These are phyloP conservation scores for Melikaiella ostensackeni DNA, from an alignment of 2,888 invertebrate genomes.

Conservation along the genomic window DNA sequence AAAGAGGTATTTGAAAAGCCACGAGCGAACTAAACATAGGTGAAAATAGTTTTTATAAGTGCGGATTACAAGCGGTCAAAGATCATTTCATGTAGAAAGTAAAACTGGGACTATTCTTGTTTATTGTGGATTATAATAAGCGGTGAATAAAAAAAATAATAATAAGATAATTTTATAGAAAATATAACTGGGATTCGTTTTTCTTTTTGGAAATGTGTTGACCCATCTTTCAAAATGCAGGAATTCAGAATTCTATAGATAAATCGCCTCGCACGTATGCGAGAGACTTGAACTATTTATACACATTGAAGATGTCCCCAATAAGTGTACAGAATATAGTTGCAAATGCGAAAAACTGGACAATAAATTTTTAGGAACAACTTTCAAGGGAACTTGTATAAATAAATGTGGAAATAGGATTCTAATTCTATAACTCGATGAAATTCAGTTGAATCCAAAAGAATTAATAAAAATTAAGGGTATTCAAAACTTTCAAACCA, in stretches of 20 bases:
- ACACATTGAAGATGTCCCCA: slow-evolving; percentile 8
- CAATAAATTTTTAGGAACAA: not conserved
- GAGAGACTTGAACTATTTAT: slow-evolving; percentile 8
- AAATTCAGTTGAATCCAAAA: too few species aligned
- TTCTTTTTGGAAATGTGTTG: not conserved
- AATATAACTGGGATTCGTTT: not conserved
- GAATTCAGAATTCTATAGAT: slow-evolving; percentile 30
- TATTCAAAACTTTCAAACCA: too few species aligned
- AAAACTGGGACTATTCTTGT: not conserved
- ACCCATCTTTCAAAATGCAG: not conserved
- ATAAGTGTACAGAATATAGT: not conserved
- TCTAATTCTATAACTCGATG: too few species aligned
- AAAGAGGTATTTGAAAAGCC: slow-evolving; percentile 79
- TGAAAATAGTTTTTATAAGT: slow-evolving; percentile 27
- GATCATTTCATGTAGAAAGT: too few species aligned
- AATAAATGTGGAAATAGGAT: too few species aligned
- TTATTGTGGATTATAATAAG: too few species aligned
- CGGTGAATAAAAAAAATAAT: too few species aligned
- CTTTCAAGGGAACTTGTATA: not conserved
- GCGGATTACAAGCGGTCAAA: too few species aligned
- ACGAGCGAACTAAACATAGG: slow-evolving; percentile 66
- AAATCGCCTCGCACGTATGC: not conserved
- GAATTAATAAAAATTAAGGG: too few species aligned
- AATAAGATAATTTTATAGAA: not conserved
- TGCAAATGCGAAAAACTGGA: not conserved